These are phyloP conservation scores for Pollachius pollachius DNA, from an alignment of 2,113 vertebrate species.

Conservation along the genomic window DNA sequence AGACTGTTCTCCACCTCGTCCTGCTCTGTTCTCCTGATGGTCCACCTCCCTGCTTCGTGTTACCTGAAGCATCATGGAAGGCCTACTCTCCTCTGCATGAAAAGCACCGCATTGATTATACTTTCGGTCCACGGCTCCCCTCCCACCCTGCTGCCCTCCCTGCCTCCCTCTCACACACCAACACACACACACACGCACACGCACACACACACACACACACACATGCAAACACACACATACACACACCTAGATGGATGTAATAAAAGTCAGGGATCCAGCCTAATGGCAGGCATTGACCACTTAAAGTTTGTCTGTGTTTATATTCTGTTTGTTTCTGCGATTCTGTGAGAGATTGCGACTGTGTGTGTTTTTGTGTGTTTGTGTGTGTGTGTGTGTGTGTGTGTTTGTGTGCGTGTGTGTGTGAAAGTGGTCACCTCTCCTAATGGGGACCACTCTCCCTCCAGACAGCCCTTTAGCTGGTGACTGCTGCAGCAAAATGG, in stretches of 20 bases:
- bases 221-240: not conserved
- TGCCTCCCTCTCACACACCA: not conserved
- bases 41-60: slow-evolving; percentile 4
- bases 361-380: not conserved
- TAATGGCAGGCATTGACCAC: not conserved
- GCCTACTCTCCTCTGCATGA: slow-evolving; percentile 43
- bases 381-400: not conserved
- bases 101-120: slow-evolving; percentile 62
- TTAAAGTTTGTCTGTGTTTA: not conserved
- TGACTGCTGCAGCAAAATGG: no score
- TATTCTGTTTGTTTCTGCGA: not conserved
- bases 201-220: slow-evolving; percentile 2
- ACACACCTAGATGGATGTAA: not conserved
- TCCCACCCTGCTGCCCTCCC: not conserved
- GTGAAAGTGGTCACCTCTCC: not conserved
- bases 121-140: slow-evolving; percentile 41
- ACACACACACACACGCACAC: slow-evolving; percentile 1
- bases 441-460: not conserved
- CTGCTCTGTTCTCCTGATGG: slow-evolving; percentile 27
- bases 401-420: not conserved
- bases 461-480: no score
- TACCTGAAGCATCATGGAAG: slow-evolving; percentile 34
- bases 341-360: not conserved
- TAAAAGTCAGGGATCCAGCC: slow-evolving; percentile 1
- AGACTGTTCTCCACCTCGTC: no score